These are phyloP conservation scores for mouse (Mus musculus) DNA, from an alignment of 2,113 vertebrate species.

Conservation along the genomic window GRCm39 chr14:75632001-75632500, in stretches of 20 bases:
- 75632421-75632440: background rate
- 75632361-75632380: background rate
- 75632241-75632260: background rate
- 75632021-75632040: background rate
- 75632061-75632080: background rate
- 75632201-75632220: background rate
- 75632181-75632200: background rate
- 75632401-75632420: background rate
- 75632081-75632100: background rate
- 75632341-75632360: background rate
- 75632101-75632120: background rate
- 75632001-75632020: conserved; percentile 7
- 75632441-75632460: background rate
- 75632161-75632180: background rate
- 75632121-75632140: fast-evolving
- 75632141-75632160: fast-evolving
- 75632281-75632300: background rate
- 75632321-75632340: background rate
- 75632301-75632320: background rate
- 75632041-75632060: background rate
- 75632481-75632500: too few relatives aligned
- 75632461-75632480: background rate
- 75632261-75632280: background rate
- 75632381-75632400: background rate
- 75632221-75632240: background rate